Evolutionary conservation across 2,113 vertebrate genomes (phyloP), one percentile per base, ranked within the genome.

Genomic region (Atherinomorus stipes): DNA sequence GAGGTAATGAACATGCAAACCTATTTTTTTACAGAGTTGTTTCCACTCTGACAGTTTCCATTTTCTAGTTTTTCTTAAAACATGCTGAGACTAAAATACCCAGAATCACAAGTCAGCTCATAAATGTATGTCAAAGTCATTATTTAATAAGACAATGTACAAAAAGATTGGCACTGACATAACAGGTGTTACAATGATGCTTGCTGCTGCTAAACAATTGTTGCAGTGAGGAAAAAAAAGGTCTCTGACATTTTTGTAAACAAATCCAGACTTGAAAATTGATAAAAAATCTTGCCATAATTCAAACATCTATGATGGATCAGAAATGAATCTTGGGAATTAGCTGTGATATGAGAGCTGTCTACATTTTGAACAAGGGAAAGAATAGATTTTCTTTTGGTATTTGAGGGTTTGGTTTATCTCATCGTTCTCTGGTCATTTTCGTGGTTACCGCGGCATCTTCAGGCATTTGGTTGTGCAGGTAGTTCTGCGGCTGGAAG

Each of bases 71-170:
- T 28, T 28, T 66, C 26, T 40, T 54, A 18, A 31, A 52, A 9
- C 45, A 54, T 50, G 1, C 7, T 1, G 31, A 37, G 60, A 45
- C 1, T 28, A 10, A 81, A 69, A 56, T 49, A 61, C 12, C 53
- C 60, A 60, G 1, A 67, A 56, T 76, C 51, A 83, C 34, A 74
- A 64, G 4, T 53, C 58, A 68, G 18, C 22, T 71, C 72, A 71
- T 34, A 66, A 31, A 47, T 75, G 74, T 74, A 80, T 87, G 89
- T 91, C 77, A 86, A 88, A 91, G 78, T 89, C 85, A 86, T 90
- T 74, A 75, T 93, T 93, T 91, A 91, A 87, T 93, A 88, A 92
- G 89, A 92, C 89, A 91, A 91, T 88, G 86, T 93, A 94, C 90
- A 94, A 93, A 93, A 93, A 88, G 86, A 87, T 73, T 78, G 78